A percentile compares a stretch with the other conserved stretches of the same genome.
Conservation (phyloP, 2,797 vertebrate species). For the Crocodylus rhombifer region DNA sequence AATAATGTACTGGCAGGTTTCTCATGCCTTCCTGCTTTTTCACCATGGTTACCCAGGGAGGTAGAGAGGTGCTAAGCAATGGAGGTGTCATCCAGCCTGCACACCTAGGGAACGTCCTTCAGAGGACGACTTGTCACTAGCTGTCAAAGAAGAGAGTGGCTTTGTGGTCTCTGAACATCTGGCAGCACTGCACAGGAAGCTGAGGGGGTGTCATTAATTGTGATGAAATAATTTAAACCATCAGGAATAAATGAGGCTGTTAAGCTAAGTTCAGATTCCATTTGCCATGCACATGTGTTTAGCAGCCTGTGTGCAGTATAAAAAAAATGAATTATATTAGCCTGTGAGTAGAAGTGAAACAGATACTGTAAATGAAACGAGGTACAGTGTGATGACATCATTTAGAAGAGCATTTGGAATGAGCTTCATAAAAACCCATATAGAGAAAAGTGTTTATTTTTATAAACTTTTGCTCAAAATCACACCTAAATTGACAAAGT, state of each 20-base stretch:
- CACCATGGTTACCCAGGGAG: conserved; percentile 80
- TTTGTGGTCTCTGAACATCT: conserved; percentile 97
- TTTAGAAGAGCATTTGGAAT: conserved; percentile 75
- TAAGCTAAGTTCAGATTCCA: conserved; percentile 94
- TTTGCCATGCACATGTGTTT: conserved; percentile 88
- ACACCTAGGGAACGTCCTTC: conserved; percentile 90
- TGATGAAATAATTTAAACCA: conserved; percentile 99
- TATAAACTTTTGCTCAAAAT: conserved; percentile 71
- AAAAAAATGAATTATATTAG: conserved; percentile 80
- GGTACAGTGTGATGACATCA: conserved; percentile 80
- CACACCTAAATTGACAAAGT: conserved; percentile 10
- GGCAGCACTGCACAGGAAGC: conserved; percentile 91
- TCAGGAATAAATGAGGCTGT: conserved; percentile 98
- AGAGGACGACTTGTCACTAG: conserved; percentile 95
- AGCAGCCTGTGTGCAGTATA: conserved; percentile 82
- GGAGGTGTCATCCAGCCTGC: conserved; percentile 85
- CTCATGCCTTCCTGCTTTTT: conserved; percentile 76
- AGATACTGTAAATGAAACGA: conserved; percentile 84
- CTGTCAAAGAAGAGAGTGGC: conserved; percentile 91
- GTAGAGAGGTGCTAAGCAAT: conserved; percentile 81
- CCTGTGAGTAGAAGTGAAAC: conserved; percentile 83
- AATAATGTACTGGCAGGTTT: conserved; percentile 70
- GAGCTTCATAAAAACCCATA: conserved; percentile 67
- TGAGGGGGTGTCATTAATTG: conserved; percentile 97
- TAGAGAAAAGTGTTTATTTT: conserved; percentile 63